Evolutionary conservation across 2,888 invertebrate species (phyloP).

Genomic region (Boloria selene): DNA sequence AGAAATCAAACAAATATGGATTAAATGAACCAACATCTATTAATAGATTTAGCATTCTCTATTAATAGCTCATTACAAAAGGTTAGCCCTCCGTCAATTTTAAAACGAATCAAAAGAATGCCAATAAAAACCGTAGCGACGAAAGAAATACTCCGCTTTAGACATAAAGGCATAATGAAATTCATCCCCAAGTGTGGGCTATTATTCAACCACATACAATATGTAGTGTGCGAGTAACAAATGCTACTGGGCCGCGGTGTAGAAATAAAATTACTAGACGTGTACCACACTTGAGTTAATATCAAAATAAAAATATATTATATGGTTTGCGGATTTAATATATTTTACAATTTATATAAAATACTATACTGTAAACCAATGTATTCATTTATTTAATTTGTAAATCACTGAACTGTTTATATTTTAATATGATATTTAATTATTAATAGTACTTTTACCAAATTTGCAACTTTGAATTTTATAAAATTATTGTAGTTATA

Average conservation of each 20-base stretch:
- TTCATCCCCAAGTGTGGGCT: constrained; percentile 76
- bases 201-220: constrained; percentile 78
- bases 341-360: background rate
- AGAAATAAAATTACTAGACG: constrained; percentile 47
- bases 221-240: constrained; percentile 73
- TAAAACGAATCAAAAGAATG: constrained; percentile 64
- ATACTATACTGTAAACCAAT: background rate
- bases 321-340: background rate
- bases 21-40: constrained; percentile 18
- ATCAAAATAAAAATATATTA: background rate
- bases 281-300: background rate
- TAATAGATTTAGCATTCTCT: constrained; percentile 21
- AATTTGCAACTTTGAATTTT: background rate
- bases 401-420: constrained; percentile 8
- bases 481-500: background rate
- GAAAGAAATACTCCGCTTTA: constrained; percentile 66
- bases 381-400: background rate
- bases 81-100: constrained; percentile 32
- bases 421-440: constrained; percentile 1
- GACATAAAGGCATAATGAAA: constrained; percentile 77
- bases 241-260: constrained; percentile 58
- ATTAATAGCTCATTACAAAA: constrained; percentile 24
- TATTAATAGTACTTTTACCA: background rate
- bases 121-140: constrained; percentile 59
- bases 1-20: background rate